Base-by-base conservation (phyloP, 2,888 invertebrate species). In the Artemia sp. region DNA sequence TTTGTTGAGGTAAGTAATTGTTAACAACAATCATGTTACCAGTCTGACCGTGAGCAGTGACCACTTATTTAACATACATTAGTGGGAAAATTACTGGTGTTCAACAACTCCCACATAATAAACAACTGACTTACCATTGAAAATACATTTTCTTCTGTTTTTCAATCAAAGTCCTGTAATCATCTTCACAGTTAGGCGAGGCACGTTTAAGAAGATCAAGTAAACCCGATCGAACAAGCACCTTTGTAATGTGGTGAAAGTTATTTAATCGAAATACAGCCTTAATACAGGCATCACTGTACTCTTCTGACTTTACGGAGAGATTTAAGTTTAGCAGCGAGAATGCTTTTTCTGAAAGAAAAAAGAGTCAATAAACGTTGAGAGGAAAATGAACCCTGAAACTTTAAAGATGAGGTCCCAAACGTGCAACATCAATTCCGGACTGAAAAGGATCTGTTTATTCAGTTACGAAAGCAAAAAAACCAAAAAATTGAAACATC, bases 231-330 rank as follows among this genome's bases (percentile, higher is more conserved):
- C 91, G 85, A 74, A 90, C 89, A 50, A 96, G 81, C 11, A 93
- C 90, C 81, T 92, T 93, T n/a, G 94, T 81, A 72, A 96, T 87
- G 76, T 96, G 94, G 78, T 94, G 88, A 73, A 90, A 92, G 78
- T 97, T 97, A 79, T 97, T 97, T 66, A 96, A 81, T 72, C 93
- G 85, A 77, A 96, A 96, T 70, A 95, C 85, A 9, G 92, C 89
- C 75, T 89, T 88, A 14, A 95, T 82, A 6, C 90, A 90, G 66
- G 83, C 80, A 77, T 95, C 95, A 58, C 85, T 86, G 76, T 96
- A 96, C 72, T 90, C 87, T 76, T 95, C 93, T 77, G 92, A 91
- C 80, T 93, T 92, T 77, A 86, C 92, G 72, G 90, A 85, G 52
- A 96, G 82, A 10, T 92, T 90, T 74, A 92, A 82, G 77, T 93